A percentile compares a stretch with the other conserved stretches of the same genome.
Evolutionary conservation across 1,140 invertebrate genomes (phyloP).

Genomic region (Heliconius melpomene): DNA sequence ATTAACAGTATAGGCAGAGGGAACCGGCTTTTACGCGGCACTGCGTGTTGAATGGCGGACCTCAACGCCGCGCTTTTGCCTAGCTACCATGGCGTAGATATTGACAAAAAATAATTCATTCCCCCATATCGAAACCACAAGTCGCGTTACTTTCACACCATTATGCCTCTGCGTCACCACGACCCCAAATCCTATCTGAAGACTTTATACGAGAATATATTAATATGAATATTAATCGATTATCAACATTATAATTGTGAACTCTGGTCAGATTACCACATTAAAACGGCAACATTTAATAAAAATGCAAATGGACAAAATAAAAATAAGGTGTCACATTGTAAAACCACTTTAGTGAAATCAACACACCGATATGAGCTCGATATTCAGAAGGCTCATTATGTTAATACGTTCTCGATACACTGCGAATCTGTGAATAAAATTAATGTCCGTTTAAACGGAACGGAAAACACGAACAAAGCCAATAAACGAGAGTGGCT

Average conservation of each 20-base stretch:
- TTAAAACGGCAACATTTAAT: conserved; percentile 27
- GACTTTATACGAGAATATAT: not conserved
- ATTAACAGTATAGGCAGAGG: too few species aligned
- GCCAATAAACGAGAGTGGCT: conserved; percentile 68
- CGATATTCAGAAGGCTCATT: conserved; percentile 62
- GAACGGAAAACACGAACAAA: conserved; percentile 75
- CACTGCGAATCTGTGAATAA: conserved; percentile 76
- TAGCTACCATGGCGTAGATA: too few species aligned
- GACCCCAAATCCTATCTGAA: too few species aligned
- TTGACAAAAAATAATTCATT: too few species aligned
- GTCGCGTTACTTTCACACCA: too few species aligned
- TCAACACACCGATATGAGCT: conserved; percentile 39
- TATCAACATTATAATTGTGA: not conserved
- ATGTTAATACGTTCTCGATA: conserved; percentile 77
- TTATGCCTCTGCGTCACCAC: too few species aligned
- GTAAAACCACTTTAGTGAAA: conserved; percentile 42
- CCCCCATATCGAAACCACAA: too few species aligned
- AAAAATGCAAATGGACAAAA: conserved; percentile 29
- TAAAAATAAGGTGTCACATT: conserved; percentile 44
- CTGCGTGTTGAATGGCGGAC: too few species aligned
- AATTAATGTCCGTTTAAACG: conserved; percentile 78
- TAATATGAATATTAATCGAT: not conserved
- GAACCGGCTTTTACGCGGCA: too few species aligned
- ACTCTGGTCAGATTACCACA: not conserved
- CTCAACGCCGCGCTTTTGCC: too few species aligned